Evolutionary conservation across 30 jellyfish, hydroid and myxozoan genomes (phyloP), one percentile per base, ranked within the genome.

Genomic region (Aurelia sp.): DNA sequence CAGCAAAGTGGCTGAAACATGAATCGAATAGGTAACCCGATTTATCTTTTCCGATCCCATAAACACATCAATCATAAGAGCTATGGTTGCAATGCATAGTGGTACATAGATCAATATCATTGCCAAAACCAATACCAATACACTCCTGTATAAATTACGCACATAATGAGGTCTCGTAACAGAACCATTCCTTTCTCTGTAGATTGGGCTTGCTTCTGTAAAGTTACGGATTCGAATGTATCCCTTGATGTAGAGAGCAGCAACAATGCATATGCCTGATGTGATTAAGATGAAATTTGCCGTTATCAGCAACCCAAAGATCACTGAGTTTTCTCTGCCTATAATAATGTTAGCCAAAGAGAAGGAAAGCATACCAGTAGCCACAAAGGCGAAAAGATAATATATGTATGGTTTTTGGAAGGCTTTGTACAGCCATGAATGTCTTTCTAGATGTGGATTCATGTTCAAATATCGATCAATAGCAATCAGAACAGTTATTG

Each of bases 381-480:
- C 9, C 15, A 44, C 13, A 3, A 44, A 44, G 13, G 55, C 55
- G 0, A 44, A 13, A 3, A 44, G 55, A 44, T 44, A 44, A 8
- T 44, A 5, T 0, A 44, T 44, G 55, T 44, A 5, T 16, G 55
- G 55, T 5, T 13, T 44, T 2, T 44, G 55, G 15, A 44, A 44
- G 0, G 9, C 15, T 44, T 44, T 44, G 15, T 44, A 8, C 8
- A 44, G 15, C 9, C 55, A 13, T 44, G 55, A 44, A 9, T 13
- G 55, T 44, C 55, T 44, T 7, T 44, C 55, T 8, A 44, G 60
- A 2, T 35, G 4, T 3, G 86, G 65, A 13, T 70, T 41, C 90
- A 79, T 79, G 52, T 79, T 64, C 52, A 79, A 63, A 33, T 79
- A 79, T 8, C 90, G 78, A 35, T 63, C 90, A 38, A 79, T 48